Evolutionary conservation across 1,140 invertebrate genomes (phyloP).

Genomic region (Orchesella cincta): DNA sequence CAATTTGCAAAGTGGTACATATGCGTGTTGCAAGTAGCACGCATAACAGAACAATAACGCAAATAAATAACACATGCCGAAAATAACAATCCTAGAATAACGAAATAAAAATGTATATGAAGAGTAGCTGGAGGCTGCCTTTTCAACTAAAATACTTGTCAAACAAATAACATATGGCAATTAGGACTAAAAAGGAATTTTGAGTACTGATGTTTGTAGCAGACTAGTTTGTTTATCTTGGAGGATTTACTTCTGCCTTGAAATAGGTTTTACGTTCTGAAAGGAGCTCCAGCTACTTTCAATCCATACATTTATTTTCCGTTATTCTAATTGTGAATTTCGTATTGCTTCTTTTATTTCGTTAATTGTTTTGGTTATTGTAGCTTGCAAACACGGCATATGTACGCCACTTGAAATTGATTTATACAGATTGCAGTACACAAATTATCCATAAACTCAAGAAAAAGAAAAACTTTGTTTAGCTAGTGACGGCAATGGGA

Average conservation of each 20-base stretch:
- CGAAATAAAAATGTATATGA: too few relatives aligned
- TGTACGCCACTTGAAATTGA: slow-evolving; percentile 42
- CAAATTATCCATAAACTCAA: slow-evolving; percentile 52
- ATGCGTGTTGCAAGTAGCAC: slow-evolving; percentile 47
- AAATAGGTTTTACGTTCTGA: slow-evolving; percentile 53
- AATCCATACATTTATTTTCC: slow-evolving; percentile 47
- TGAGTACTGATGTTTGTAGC: background rate
- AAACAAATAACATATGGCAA: too few relatives aligned
- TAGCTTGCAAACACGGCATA: slow-evolving; percentile 48
- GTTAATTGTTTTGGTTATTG: slow-evolving; percentile 42
- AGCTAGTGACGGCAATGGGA: slow-evolving; percentile 46
- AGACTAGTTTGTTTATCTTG: slow-evolving; percentile 48
- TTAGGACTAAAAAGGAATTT: background rate
- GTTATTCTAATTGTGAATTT: too few relatives aligned
- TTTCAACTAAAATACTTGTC: too few relatives aligned
- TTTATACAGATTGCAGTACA: slow-evolving; percentile 49
- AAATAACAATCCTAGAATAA: too few relatives aligned
- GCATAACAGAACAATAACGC: slow-evolving; percentile 44
- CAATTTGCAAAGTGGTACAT: slow-evolving; percentile 39
- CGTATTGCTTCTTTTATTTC: slow-evolving; percentile 39
- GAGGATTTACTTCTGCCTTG: slow-evolving; percentile 52
- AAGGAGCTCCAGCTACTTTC: slow-evolving; percentile 52
- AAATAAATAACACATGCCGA: slow-evolving; percentile 44
- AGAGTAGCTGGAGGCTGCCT: too few relatives aligned
- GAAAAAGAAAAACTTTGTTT: slow-evolving; percentile 56